Evolutionary conservation across 2,797 vertebrate genomes (phyloP).

Genomic region (Macropus fuliginosus): DNA sequence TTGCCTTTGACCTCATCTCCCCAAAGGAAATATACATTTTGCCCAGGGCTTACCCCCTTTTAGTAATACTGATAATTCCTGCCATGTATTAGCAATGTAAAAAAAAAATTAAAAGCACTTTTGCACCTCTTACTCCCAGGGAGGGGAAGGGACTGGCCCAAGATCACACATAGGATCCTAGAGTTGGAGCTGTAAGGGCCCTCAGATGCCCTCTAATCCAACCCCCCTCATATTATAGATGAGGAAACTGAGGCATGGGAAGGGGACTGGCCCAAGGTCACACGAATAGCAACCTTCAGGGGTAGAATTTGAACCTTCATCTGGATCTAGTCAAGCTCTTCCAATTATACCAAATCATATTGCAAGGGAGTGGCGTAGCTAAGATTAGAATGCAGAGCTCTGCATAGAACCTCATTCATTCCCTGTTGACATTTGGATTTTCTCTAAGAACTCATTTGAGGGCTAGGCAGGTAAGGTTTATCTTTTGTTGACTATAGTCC

Average conservation of each 20-base stretch:
- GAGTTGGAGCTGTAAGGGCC: too few relatives aligned
- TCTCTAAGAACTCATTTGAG: neutral
- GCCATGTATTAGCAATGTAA: neutral
- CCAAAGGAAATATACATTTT: neutral
- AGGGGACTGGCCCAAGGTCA: neutral
- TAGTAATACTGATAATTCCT: neutral
- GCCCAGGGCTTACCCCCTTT: neutral
- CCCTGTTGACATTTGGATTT: neutral
- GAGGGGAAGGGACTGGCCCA: neutral
- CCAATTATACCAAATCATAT: neutral
- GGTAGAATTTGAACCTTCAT: neutral
- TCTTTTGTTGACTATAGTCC: neutral
- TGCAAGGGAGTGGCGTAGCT: neutral
- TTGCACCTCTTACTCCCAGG: neutral
- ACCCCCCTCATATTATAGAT: neutral
- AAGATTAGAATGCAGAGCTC: neutral
- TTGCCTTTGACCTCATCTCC: neutral
- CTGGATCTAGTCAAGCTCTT: neutral
- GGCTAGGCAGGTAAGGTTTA: neutral
- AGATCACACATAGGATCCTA: too few relatives aligned
- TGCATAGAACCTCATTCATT: neutral
- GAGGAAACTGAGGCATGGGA: neutral
- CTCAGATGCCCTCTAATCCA: too few relatives aligned
- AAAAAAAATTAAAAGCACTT: constrained; percentile 4
- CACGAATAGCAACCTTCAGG: neutral